Evolutionary conservation across 2,888 invertebrate genomes (phyloP).

Genomic region (Heliconius aoede): DNA sequence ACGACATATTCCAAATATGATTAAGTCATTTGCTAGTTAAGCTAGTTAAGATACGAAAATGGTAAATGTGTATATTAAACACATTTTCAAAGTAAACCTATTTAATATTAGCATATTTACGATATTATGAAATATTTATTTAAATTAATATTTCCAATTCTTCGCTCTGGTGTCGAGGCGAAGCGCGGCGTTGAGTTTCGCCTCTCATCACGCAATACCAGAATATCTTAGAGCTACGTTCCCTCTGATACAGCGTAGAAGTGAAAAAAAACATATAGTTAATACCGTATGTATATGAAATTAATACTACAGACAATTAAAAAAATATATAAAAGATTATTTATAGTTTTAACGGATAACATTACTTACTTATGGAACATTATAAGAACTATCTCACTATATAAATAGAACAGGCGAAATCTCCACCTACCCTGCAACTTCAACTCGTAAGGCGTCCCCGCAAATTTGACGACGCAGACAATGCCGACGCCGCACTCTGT

Average conservation of each 20-base stretch:
- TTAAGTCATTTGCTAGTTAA: not conserved
- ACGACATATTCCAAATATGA: constrained; percentile 43
- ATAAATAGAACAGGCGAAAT: not conserved
- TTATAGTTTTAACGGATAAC: too few relatives aligned
- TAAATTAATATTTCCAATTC: too few relatives aligned
- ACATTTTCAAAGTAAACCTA: not conserved
- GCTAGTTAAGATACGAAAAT: not conserved
- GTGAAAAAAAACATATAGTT: too few relatives aligned
- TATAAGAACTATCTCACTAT: not conserved
- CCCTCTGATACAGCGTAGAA: too few relatives aligned
- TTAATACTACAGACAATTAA: not conserved
- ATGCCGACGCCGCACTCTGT: constrained; percentile 66
- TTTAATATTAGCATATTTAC: not conserved
- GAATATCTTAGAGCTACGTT: too few relatives aligned
- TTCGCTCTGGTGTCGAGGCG: too few relatives aligned
- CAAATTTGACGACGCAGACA: constrained; percentile 67
- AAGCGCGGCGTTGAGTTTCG: too few relatives aligned
- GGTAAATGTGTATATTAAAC: not conserved
- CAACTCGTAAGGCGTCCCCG: constrained; percentile 69
- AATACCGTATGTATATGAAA: not conserved
- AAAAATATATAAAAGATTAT: too few relatives aligned
- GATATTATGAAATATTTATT: too few relatives aligned
- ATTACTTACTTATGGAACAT: not conserved
- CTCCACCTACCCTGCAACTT: constrained; percentile 64
- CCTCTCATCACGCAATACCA: too few relatives aligned